Evolutionary conservation across 2,888 invertebrate species (phyloP).

Genomic region (Drosophila monieri): DNA sequence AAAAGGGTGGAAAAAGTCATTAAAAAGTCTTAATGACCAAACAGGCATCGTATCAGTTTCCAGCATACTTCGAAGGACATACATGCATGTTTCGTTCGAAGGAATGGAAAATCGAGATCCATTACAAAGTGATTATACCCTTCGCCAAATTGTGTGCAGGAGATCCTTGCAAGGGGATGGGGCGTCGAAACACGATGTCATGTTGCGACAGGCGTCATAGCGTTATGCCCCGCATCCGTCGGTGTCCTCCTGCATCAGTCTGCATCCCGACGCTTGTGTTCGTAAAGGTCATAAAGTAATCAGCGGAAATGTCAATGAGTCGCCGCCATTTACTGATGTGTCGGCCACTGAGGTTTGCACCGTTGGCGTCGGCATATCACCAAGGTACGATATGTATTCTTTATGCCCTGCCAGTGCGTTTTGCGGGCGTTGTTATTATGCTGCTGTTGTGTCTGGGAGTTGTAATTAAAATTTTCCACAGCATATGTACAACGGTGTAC

Average conservation of each 20-base stretch:
- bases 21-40: too few relatives aligned
- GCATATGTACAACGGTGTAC: constrained; percentile 63
- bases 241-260: constrained; percentile 8
- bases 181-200: constrained; percentile 70
- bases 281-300: constrained; percentile 71
- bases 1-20: too few relatives aligned
- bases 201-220: constrained; percentile 66
- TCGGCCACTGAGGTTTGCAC: constrained; percentile 74
- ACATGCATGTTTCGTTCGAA: not conserved
- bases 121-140: constrained; percentile 48
- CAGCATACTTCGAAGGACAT: too few relatives aligned
- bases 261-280: constrained; percentile 34
- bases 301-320: constrained; percentile 80
- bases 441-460: constrained; percentile 47
- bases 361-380: constrained; percentile 32
- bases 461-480: constrained; percentile 75
- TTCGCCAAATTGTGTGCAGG: constrained; percentile 1
- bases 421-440: constrained; percentile 39
- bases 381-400: constrained; percentile 43
- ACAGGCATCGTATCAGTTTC: not conserved
- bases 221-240: constrained; percentile 40
- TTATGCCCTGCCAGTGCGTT: constrained; percentile 33
- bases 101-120: not conserved
- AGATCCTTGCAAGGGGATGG: constrained; percentile 11
- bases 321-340: constrained; percentile 78